Percentiles rank a stretch among this genome's conserved stretches.
phyloP scores from a whole-genome alignment of 1,140 invertebrate genomes.

The Cydia fagiglandana region DNA sequence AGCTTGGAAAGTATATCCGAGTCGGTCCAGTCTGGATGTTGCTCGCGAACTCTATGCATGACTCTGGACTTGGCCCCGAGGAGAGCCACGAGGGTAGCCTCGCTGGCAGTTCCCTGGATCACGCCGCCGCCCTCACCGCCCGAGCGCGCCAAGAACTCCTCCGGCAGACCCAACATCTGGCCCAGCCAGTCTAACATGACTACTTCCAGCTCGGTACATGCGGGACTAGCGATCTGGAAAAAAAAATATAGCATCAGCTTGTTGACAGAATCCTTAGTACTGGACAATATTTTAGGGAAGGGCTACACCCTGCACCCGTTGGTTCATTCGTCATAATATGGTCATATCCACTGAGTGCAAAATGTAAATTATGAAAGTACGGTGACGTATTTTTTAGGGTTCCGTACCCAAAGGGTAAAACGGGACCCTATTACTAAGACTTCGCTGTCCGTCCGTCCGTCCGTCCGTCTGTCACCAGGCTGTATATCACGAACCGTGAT shows the following conservation, averaged over 20 bases:
- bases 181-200: slow-evolving; percentile 98
- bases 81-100: slow-evolving; percentile 92
- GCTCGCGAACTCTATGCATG: slow-evolving; percentile 84
- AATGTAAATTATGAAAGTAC: no score
- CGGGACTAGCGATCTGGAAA: slow-evolving; percentile 93
- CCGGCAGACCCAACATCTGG: slow-evolving; percentile 94
- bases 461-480: no score
- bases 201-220: slow-evolving; percentile 98
- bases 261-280: background rate
- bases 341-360: no score
- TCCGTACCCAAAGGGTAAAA: no score
- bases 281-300: no score
- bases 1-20: slow-evolving; percentile 91
- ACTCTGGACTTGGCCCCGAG: slow-evolving; percentile 92
- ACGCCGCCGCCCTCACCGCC: slow-evolving; percentile 94
- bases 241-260: background rate
- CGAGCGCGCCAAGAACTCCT: slow-evolving; percentile 90
- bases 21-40: slow-evolving; percentile 89
- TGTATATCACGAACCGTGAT: no score
- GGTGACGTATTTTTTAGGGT: background rate
- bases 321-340: no score
- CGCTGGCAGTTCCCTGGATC: slow-evolving; percentile 94
- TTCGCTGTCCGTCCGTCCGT: no score
- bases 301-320: no score
- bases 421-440: no score